These are phyloP conservation scores for Lithobates pipiens DNA, from an alignment of 2,797 vertebrate genomes.

Conservation along the genomic window DNA sequence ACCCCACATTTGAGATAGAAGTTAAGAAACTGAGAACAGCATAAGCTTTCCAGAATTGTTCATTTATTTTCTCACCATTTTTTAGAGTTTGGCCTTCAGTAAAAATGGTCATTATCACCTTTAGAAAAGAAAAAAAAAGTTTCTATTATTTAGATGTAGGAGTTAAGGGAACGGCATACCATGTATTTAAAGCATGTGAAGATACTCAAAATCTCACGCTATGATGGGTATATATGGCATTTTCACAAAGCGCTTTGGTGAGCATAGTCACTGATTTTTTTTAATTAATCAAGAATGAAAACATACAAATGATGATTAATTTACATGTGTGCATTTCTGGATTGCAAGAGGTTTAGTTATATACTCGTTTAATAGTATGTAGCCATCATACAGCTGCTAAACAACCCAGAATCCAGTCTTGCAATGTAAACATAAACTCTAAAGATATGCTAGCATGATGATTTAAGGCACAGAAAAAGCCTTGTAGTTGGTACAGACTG, in stretches of 20 bases:
- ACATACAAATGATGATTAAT: neutral
- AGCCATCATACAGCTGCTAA: conserved; percentile 59
- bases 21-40: conserved; percentile 58
- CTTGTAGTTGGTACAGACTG: neutral
- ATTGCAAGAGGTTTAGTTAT: conserved; percentile 51
- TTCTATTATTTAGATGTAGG: conserved; percentile 42
- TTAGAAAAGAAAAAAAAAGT: conserved; percentile 34
- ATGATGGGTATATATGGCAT: conserved; percentile 51
- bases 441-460: neutral
- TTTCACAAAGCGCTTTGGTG: conserved; percentile 47
- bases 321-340: conserved; percentile 45
- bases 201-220: conserved; percentile 37
- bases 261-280: conserved; percentile 12
- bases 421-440: conserved; percentile 23
- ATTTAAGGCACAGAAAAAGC: neutral
- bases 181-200: conserved; percentile 40
- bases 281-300: conserved; percentile 11
- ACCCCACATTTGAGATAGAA: neutral
- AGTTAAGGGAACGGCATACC: conserved; percentile 49
- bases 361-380: conserved; percentile 51
- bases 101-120: conserved; percentile 24
- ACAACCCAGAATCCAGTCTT: conserved; percentile 46
- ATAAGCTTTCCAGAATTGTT: conserved; percentile 33
- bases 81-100: neutral
- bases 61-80: conserved; percentile 21